Evolutionary conservation across 1,140 invertebrate genomes (phyloP).

Genomic region (Ganaspis sp.): DNA sequence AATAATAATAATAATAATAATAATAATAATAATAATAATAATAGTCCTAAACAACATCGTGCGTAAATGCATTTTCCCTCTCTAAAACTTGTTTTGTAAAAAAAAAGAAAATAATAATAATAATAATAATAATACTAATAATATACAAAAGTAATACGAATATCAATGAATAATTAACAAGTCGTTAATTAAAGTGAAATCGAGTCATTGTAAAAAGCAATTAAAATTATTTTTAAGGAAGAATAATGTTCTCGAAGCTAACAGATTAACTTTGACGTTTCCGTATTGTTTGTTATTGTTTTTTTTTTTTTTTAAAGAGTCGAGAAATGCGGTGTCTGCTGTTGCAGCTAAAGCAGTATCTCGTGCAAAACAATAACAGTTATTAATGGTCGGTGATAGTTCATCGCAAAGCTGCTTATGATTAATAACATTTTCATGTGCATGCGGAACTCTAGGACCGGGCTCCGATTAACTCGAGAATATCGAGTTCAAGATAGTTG

Average conservation of each 20-base stretch:
- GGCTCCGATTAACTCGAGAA: conserved; percentile 45
- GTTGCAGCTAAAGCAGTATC: not conserved
- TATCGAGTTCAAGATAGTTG: conserved; percentile 48
- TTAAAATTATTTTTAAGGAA: not conserved
- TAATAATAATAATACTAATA: too few species aligned
- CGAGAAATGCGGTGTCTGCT: not conserved
- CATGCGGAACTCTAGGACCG: conserved; percentile 40
- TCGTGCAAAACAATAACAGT: conserved; percentile 4
- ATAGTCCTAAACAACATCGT: too few species aligned
- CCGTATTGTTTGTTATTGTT: not conserved
- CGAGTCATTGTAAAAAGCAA: too few species aligned
- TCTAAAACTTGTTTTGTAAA: too few species aligned
- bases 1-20: too few species aligned
- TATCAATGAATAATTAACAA: too few species aligned
- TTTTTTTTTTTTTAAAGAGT: not conserved
- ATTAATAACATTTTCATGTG: conserved; percentile 58
- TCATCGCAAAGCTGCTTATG: conserved; percentile 42
- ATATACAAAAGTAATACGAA: too few species aligned
- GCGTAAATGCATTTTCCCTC: too few species aligned
- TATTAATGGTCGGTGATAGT: conserved; percentile 45
- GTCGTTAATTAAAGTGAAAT: too few species aligned
- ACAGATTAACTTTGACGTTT: conserved; percentile 1
- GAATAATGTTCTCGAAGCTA: not conserved
- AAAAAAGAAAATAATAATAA: too few species aligned
- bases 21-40: too few species aligned